These are phyloP conservation scores for Eumaeus atala DNA, from an alignment of 1,140 invertebrate genomes.

Conservation along the genomic window DNA sequence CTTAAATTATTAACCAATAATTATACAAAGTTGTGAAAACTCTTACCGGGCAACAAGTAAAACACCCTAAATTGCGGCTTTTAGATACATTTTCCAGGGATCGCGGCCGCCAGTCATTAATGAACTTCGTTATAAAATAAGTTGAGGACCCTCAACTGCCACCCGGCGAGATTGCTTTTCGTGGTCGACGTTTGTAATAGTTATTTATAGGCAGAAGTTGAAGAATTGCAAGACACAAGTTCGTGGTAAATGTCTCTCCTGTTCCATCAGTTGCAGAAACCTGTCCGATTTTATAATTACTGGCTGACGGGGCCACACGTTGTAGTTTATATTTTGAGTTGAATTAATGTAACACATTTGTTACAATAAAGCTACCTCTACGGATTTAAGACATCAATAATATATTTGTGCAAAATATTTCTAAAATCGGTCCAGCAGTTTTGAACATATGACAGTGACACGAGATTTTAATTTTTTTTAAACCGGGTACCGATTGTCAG, in stretches of 20 bases:
- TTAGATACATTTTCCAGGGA: conserved; percentile 34
- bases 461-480: too few species aligned
- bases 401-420: too few species aligned
- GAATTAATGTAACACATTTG: too few species aligned
- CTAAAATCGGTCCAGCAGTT: too few species aligned
- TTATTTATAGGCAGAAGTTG: conserved; percentile 36
- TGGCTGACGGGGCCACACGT: too few species aligned
- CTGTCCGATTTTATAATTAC: too few species aligned
- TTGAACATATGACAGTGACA: too few species aligned
- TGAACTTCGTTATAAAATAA: conserved; percentile 64
- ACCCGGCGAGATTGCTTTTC: conserved; percentile 63
- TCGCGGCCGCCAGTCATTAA: conserved; percentile 36
- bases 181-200: conserved; percentile 42
- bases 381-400: too few species aligned
- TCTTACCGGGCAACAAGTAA: conserved; percentile 22
- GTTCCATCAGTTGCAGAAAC: too few species aligned
- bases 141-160: conserved; percentile 55
- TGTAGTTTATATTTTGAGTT: too few species aligned
- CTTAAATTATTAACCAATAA: conserved; percentile 38
- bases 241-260: conserved; percentile 11
- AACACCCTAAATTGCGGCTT: conserved; percentile 24
- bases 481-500: too few species aligned
- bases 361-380: too few species aligned
- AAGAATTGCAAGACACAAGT: conserved; percentile 23
- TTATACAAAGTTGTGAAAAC: conserved; percentile 38